phyloP scores from a whole-genome alignment of 2,888 invertebrate species.

The Drosophila macrospina region DNA sequence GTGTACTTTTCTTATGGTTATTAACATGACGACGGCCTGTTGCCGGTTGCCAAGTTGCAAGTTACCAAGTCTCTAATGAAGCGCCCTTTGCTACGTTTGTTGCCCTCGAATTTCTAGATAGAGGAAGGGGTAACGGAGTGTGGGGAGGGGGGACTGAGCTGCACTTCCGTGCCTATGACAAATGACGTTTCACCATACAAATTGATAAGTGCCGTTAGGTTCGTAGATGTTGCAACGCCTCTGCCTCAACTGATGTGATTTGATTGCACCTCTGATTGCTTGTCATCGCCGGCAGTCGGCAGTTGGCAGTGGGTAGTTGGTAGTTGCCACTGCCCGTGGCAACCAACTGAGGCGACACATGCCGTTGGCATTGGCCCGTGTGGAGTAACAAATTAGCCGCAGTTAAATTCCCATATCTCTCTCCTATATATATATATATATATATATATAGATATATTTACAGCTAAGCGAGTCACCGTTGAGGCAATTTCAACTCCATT shows the following conservation, averaged over 20 bases:
- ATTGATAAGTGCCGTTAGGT: constrained; percentile 74
- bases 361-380: constrained; percentile 54
- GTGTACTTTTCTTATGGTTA: constrained; percentile 59
- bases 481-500: constrained; percentile 50
- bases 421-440: not conserved
- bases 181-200: constrained; percentile 67
- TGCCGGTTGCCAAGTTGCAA: constrained; percentile 36
- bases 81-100: constrained; percentile 46
- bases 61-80: constrained; percentile 56
- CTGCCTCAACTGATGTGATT: constrained; percentile 31
- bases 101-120: constrained; percentile 3
- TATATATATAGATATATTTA: constrained; percentile 6
- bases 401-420: constrained; percentile 35
- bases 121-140: too few species aligned
- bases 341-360: constrained; percentile 46
- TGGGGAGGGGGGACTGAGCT: not conserved
- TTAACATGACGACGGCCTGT: constrained; percentile 58
- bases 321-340: constrained; percentile 21
- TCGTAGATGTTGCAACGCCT: constrained; percentile 47
- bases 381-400: constrained; percentile 45
- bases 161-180: constrained; percentile 64
- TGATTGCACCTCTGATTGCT: constrained; percentile 41
- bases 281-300: constrained; percentile 55
- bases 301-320: constrained; percentile 18
- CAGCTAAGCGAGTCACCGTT: constrained; percentile 22